Conservation (phyloP, 2,113 vertebrate genomes). For the Catharus fuscescens region DNA sequence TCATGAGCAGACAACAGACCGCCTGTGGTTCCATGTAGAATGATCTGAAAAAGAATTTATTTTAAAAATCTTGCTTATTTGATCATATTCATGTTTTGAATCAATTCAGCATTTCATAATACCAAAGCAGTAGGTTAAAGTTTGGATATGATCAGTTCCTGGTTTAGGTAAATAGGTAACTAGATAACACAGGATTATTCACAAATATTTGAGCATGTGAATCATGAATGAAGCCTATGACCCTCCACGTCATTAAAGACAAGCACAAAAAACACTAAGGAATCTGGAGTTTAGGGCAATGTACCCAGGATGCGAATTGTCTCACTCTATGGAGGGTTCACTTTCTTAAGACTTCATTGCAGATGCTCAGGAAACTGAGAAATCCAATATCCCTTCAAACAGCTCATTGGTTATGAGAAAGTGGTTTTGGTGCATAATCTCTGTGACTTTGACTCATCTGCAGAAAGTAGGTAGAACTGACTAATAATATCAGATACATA, state of each 20-base stretch:
- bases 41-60: constrained; percentile 68
- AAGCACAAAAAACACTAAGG: background rate
- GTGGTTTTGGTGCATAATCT: background rate
- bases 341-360: background rate
- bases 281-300: background rate
- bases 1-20: constrained; percentile 71
- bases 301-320: background rate
- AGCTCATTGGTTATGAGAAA: background rate
- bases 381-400: background rate
- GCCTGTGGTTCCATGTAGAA: constrained; percentile 68
- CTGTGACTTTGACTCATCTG: background rate
- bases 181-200: constrained; percentile 49
- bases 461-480: background rate
- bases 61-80: constrained; percentile 34
- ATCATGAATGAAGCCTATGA: constrained; percentile 30
- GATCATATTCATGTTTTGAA: constrained; percentile 16
- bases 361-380: background rate
- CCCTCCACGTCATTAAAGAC: constrained; percentile 13
- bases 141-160: constrained; percentile 32
- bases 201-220: constrained; percentile 65
- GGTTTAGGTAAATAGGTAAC: constrained; percentile 51
- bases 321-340: background rate
- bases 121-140: constrained; percentile 51
- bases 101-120: constrained; percentile 36
- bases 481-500: background rate